Evolutionary conservation across 2,797 vertebrate species (phyloP), one percentile per base, ranked within the genome.

Genomic region (Balearica regulorum): DNA sequence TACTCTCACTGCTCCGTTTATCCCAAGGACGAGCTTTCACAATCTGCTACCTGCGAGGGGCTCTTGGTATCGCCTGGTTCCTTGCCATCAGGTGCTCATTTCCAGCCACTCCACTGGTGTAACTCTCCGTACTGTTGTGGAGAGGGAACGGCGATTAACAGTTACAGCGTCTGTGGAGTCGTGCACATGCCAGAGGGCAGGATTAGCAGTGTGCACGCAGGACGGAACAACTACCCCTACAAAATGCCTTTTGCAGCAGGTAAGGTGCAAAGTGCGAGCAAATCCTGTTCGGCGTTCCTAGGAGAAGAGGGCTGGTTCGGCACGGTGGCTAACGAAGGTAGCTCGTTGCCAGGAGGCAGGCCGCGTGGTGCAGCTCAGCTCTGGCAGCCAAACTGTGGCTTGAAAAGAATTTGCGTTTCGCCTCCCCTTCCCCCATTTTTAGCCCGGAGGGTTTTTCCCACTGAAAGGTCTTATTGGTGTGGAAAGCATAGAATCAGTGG

Each of bases 211-310:
- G 97, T 98, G 97, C 98, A 96, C 70, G 72, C 98, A 6, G 98
- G 98, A 91, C 98, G 98, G 97, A 98, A 96, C 94, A 97, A 98
- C 97, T 99, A 98, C 97, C 98, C 98, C 97, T 98, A 98, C 96
- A 98, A 98, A 98, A 98, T 99, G 98, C 98, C 98, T 98, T 98
- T 98, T 96, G 98, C 99, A 97, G 98, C 98, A 98, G 99, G 99
- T 99, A 98, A 98, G 98, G 90, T 10, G 64, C 57, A 20, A 46
- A 61, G 54, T 1, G 29, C 7, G 4, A 54, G 58, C 39, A 6
- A 16, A 16, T 22, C 43, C 41, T 4, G 0, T 13, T 33, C 4
- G 6, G 43, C 1, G 1, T 44, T 76, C 83, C 76, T 11, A 25
- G 79, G 83, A 73, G 66, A 19, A 55, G 72, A 49, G 89, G 80